Percentiles rank a stretch among this genome's conserved stretches.
Evolutionary conservation across 2,888 invertebrate genomes (phyloP).

Genomic region (Sinopyrophorus schimmeli): DNA sequence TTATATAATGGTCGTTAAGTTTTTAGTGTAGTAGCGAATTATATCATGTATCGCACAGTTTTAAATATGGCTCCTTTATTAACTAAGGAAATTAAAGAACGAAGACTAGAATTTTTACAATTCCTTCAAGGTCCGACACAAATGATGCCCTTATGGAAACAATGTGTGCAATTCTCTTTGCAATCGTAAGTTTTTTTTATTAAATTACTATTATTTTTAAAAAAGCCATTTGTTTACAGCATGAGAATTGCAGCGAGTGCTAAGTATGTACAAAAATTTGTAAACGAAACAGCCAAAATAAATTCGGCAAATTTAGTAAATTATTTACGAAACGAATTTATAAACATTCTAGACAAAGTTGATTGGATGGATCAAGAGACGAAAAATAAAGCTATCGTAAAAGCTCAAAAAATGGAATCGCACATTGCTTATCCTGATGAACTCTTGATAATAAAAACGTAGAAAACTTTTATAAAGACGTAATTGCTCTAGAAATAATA

Average conservation of each 20-base stretch:
- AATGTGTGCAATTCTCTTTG: constrained; percentile 14
- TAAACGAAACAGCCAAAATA: constrained; percentile 79
- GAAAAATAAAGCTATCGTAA: constrained; percentile 10
- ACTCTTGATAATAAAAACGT: constrained; percentile 13
- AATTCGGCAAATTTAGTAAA: constrained; percentile 85
- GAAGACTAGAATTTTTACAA: constrained; percentile 17
- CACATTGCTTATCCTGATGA: constrained; percentile 12
- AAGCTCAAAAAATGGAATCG: constrained; percentile 3
- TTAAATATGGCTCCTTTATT: constrained; percentile 43
- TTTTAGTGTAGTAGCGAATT: constrained; percentile 57
- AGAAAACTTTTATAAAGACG: constrained; percentile 71
- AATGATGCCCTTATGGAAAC: constrained; percentile 19
- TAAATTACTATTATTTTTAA: neutral
- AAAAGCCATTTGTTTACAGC: constrained; percentile 55
- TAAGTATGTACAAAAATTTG: constrained; percentile 79
- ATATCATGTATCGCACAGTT: constrained; percentile 58
- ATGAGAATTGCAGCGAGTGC: constrained; percentile 73
- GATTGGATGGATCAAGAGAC: constrained; percentile 87
- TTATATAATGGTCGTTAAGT: constrained; percentile 1
- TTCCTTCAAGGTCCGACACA: constrained; percentile 14
- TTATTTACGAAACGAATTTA: constrained; percentile 81
- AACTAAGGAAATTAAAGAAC: constrained; percentile 16
- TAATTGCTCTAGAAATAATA: constrained; percentile 42
- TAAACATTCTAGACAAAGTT: constrained; percentile 74
- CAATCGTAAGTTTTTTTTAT: too few relatives aligned